Conservation (phyloP, 2,797 vertebrate genomes). For the Myotis pilosus region DNA sequence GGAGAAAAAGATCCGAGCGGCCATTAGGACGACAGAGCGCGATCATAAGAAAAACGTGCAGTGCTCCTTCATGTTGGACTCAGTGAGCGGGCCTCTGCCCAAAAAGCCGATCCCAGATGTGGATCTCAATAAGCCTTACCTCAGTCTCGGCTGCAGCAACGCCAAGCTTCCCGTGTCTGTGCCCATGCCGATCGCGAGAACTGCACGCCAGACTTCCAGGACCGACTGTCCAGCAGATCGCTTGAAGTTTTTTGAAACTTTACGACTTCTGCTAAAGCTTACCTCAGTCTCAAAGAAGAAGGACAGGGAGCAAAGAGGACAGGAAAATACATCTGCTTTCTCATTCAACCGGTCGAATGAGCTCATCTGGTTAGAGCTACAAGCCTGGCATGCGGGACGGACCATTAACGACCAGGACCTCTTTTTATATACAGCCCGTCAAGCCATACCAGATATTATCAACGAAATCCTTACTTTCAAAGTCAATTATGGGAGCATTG, state of each 20-base stretch:
- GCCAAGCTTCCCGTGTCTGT: slow-evolving; percentile 93
- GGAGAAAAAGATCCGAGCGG: slow-evolving; percentile 91
- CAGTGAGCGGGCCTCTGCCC: slow-evolving; percentile 90
- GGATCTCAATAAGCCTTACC: slow-evolving; percentile 98
- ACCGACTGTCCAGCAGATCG: slow-evolving; percentile 98
- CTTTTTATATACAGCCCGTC: slow-evolving; percentile 95
- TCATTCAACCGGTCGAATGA: slow-evolving; percentile 94
- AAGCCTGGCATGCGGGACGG: slow-evolving; percentile 98
- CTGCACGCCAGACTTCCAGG: slow-evolving; percentile 96
- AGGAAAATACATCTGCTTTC: slow-evolving; percentile 93
- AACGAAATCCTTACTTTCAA: slow-evolving; percentile 97
- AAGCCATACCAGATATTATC: slow-evolving; percentile 97
- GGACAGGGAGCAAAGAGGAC: slow-evolving; percentile 96
- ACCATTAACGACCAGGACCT: slow-evolving; percentile 96
- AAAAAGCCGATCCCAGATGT: slow-evolving; percentile 91
- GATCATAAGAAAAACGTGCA: slow-evolving; percentile 96
- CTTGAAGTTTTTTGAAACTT: slow-evolving; percentile 98
- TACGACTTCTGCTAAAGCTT: slow-evolving; percentile 97
- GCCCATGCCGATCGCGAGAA: slow-evolving; percentile 91
- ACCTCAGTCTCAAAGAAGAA: slow-evolving; percentile 99
- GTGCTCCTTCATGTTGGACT: slow-evolving; percentile 95
- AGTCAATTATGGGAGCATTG: slow-evolving; percentile 91
- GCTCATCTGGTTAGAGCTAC: slow-evolving; percentile 98
- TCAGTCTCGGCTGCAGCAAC: slow-evolving; percentile 96
- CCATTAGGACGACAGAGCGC: slow-evolving; percentile 91